These are phyloP conservation scores for Colletes gigas DNA, from an alignment of 1,140 invertebrate genomes.

Conservation along the genomic window DNA sequence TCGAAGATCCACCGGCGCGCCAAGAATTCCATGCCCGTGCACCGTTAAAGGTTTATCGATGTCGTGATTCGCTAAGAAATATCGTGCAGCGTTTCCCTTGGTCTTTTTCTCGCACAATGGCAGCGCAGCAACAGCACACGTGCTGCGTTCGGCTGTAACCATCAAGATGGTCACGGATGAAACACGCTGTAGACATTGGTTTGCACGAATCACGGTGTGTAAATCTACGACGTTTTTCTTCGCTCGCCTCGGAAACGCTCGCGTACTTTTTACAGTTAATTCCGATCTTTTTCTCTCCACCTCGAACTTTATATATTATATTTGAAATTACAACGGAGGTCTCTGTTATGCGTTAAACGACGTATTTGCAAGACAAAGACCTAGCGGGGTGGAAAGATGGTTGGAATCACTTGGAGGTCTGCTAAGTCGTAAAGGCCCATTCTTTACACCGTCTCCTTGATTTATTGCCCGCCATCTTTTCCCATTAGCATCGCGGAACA, in stretches of 20 bases:
- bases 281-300: background rate
- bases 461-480: slow-evolving; percentile 34
- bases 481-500: slow-evolving; percentile 35
- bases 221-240: background rate
- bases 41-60: slow-evolving; percentile 53
- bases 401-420: background rate
- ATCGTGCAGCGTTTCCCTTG: slow-evolving; percentile 3
- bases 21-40: background rate
- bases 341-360: slow-evolving; percentile 32
- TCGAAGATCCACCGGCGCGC: slow-evolving; percentile 18
- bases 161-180: slow-evolving; percentile 48
- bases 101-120: slow-evolving; percentile 8
- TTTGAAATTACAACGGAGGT: background rate
- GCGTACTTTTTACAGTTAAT: background rate
- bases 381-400: background rate
- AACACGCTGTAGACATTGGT: background rate
- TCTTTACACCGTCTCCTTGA: slow-evolving; percentile 28
- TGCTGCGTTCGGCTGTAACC: background rate
- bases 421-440: slow-evolving; percentile 24
- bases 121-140: slow-evolving; percentile 24
- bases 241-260: no score
- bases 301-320: background rate
- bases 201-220: background rate
- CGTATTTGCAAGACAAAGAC: slow-evolving; percentile 34
- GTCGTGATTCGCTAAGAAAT: slow-evolving; percentile 47